phyloP scores from a whole-genome alignment of 1,140 invertebrate genomes.

The Drosophila oshimai region DNA sequence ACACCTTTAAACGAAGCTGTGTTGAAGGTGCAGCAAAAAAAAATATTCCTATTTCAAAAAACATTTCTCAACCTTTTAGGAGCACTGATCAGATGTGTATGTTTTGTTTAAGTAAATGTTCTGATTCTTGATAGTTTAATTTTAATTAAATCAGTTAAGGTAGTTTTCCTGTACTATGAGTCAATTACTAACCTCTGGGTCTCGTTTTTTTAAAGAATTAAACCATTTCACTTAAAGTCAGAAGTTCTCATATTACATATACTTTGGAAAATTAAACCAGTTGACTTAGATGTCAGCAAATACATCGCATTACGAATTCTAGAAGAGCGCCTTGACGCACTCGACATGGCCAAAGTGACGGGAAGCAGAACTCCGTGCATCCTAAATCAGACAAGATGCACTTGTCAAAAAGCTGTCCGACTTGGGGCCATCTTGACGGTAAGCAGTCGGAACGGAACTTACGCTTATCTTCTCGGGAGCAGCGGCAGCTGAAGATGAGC shows the following conservation, averaged over 20 bases:
- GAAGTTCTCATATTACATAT: not conserved
- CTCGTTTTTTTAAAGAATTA: too few relatives aligned
- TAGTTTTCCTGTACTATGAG: too few relatives aligned
- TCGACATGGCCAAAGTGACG: slow-evolving; percentile 4
- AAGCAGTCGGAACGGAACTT: slow-evolving; percentile 51
- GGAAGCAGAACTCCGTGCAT: not conserved
- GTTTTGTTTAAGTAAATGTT: too few relatives aligned
- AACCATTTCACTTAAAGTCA: too few relatives aligned
- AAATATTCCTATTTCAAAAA: too few relatives aligned
- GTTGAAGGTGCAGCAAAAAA: too few relatives aligned
- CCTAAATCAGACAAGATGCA: slow-evolving; percentile 2
- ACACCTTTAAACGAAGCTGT: too few relatives aligned
- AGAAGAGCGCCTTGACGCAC: slow-evolving; percentile 24
- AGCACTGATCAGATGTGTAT: too few relatives aligned
- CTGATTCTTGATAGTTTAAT: too few relatives aligned
- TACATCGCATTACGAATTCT: slow-evolving; percentile 7
- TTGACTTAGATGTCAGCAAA: not conserved
- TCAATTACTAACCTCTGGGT: too few relatives aligned
- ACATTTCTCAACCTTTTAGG: too few relatives aligned
- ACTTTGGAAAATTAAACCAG: not conserved
- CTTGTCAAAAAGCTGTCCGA: slow-evolving; percentile 3
- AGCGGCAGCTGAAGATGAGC: slow-evolving; percentile 24
- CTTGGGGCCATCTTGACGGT: not conserved
- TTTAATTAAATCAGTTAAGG: too few relatives aligned
- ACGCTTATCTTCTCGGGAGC: slow-evolving; percentile 66